A percentile compares a stretch with the other conserved stretches of the same genome.
Conservation (phyloP, 2,797 vertebrate genomes). For the Coilia nasus region DNA sequence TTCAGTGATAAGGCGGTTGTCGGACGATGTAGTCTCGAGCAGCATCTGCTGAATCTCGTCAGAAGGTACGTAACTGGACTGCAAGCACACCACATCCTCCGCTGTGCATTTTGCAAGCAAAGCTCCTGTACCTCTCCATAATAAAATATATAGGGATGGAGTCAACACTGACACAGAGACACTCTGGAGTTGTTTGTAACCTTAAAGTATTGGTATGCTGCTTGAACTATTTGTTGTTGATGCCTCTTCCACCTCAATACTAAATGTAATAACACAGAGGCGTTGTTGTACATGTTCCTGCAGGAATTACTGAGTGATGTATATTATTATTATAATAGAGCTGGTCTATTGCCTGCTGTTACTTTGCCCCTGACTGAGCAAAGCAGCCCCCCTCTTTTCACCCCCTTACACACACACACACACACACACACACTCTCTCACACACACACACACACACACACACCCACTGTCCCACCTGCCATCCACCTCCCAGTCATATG, state of each 20-base stretch:
- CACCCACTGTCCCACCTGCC: too few relatives aligned
- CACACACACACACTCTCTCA: too few relatives aligned
- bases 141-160: too few relatives aligned
- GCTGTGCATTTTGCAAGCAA: too few relatives aligned
- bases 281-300: background rate
- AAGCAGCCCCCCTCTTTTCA: background rate
- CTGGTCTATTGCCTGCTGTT: background rate
- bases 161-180: too few relatives aligned
- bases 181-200: too few relatives aligned
- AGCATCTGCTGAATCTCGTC: background rate
- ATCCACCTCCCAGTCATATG: too few relatives aligned
- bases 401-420: too few relatives aligned
- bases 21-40: background rate
- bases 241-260: background rate
- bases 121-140: too few relatives aligned
- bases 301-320: background rate
- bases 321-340: background rate
- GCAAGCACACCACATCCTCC: too few relatives aligned
- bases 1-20: background rate
- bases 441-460: too few relatives aligned
- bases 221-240: background rate
- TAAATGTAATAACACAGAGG: background rate
- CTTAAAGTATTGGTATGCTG: background rate
- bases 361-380: background rate
- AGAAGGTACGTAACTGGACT: too few relatives aligned